phyloP scores from a whole-genome alignment of 2,113 vertebrate genomes.

The Aptenodytes forsteri region DNA sequence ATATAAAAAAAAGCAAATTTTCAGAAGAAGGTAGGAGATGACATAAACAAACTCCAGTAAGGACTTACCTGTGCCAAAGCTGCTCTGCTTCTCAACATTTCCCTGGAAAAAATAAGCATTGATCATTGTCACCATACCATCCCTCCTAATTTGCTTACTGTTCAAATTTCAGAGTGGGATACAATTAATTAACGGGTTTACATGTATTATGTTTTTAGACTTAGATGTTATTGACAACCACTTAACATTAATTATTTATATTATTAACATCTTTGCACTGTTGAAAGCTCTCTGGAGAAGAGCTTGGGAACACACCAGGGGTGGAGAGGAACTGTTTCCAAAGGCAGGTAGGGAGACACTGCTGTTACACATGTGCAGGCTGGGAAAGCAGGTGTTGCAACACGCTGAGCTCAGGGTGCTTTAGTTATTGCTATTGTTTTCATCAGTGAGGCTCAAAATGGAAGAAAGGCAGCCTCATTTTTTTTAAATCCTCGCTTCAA shows the following conservation, averaged over 20 bases:
- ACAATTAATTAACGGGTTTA: background rate
- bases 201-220: background rate
- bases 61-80: background rate
- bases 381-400: background rate
- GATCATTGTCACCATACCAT: background rate
- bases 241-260: conserved; percentile 18
- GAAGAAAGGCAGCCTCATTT: background rate
- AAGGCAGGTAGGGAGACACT: background rate
- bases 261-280: background rate
- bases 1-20: background rate
- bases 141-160: background rate
- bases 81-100: background rate
- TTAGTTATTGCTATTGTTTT: background rate
- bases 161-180: background rate
- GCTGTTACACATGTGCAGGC: background rate
- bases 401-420: background rate
- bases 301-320: background rate
- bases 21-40: background rate
- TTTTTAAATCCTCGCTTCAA: background rate
- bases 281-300: background rate
- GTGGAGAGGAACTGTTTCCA: background rate
- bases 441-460: background rate
- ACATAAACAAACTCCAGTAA: background rate
- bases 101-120: background rate
- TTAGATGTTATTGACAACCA: background rate